Conservation (phyloP, 2,888 invertebrate species). For the Psylliodes chrysocephalus region DNA sequence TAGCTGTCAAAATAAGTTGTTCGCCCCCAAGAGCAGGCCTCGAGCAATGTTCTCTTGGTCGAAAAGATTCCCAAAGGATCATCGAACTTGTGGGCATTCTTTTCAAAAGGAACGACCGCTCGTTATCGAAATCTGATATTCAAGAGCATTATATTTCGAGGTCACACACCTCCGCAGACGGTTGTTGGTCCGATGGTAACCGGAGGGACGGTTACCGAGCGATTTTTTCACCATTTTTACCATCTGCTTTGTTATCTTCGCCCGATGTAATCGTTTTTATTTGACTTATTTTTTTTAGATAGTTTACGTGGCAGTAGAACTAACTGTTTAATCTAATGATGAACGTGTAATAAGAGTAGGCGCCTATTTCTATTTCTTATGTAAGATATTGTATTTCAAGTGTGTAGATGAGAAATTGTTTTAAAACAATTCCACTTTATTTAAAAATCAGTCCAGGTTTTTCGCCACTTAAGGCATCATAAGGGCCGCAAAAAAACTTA, state of each 20-base stretch:
- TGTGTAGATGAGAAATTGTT: too few relatives aligned
- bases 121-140: constrained; percentile 35
- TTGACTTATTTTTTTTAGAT: not conserved
- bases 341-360: too few relatives aligned
- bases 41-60: constrained; percentile 3
- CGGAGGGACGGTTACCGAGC: constrained; percentile 9
- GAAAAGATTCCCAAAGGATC: constrained; percentile 15
- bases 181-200: too few relatives aligned
- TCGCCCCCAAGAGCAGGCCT: not conserved
- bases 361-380: too few relatives aligned
- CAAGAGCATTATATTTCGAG: constrained; percentile 36
- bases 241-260: not conserved
- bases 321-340: too few relatives aligned
- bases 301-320: not conserved
- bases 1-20: too few relatives aligned
- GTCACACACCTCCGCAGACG: constrained; percentile 34
- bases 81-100: constrained; percentile 24
- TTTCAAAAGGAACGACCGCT: constrained; percentile 31
- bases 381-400: too few relatives aligned
- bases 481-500: too few relatives aligned
- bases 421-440: too few relatives aligned
- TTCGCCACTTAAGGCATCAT: too few relatives aligned
- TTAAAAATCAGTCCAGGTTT: too few relatives aligned
- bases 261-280: not conserved
- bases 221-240: not conserved